Base-by-base conservation (phyloP, 2,797 vertebrate species). In the Staurois parvus region DNA sequence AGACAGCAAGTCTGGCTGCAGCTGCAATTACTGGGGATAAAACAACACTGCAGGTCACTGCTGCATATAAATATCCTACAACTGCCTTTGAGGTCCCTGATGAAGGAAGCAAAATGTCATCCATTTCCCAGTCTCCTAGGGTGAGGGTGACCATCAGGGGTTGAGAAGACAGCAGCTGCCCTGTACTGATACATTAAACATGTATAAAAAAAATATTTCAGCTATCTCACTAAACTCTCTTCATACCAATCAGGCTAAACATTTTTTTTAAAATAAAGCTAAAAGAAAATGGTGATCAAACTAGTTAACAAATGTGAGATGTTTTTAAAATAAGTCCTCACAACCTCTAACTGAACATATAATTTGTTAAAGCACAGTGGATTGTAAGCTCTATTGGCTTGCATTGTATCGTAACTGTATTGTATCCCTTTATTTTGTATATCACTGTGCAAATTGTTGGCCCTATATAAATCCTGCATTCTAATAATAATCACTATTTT, bases 1-100 rank as follows among this genome's bases (percentile, higher is more conserved):
- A 83, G 40, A 76, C 56, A 45, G 45, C 37, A 52, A n/a, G 64
- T 11, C 66, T 77, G 32, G n/a, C 75, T 84, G 66, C 82, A 84
- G 74, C 82, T 84, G 82, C 45, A 76, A 34, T 74, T 15, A 59
- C 32, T 42, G 56, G 66, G 42, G 42, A 69, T 77, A 56, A 76
- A 69, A 59, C 37, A 67, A 52, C 29, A 62, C 28, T 29, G 30
- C 64, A 62, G 32, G 68, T 84, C 66, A 72, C 17, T 72, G 66
- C 45, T 80, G 11, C 32, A 42, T 80, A 80, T 80, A 80, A 70
- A 80, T 80, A 80, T 80, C 42, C 45, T 32, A 80, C 48, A 19
- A 59, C n/a, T 70, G 82, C 74, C 82, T 84, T 37, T 76, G 72
- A 68, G 81, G 72, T 83, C 32, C 62, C 37, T 45, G 69, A 42